phyloP scores from a whole-genome alignment of 2,797 vertebrate species.

The Tauraco hartlaubi region DNA sequence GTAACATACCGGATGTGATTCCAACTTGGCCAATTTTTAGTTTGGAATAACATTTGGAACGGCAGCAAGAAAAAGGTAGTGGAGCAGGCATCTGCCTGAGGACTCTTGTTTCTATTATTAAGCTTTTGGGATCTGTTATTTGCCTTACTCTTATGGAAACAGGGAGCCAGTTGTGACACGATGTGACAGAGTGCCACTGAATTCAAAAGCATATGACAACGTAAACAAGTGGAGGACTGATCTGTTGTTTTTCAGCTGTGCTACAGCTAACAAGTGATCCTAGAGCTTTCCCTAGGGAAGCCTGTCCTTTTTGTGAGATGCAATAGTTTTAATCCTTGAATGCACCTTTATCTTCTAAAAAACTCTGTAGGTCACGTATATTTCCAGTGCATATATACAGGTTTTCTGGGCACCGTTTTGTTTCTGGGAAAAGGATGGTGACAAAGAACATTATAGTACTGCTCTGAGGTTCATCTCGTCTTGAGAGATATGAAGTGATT shows the following conservation, averaged over 20 bases:
- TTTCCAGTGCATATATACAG: neutral
- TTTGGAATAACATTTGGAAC: neutral
- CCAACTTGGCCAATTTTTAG: neutral
- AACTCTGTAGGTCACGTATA: fast-evolving
- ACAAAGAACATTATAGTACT: neutral
- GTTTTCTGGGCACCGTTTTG: neutral
- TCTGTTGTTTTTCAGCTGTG: constrained; percentile 11
- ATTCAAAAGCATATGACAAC: neutral
- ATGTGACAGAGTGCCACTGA: constrained; percentile 15
- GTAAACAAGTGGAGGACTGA: constrained; percentile 7
- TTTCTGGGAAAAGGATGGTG: neutral
- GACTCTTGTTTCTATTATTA: neutral
- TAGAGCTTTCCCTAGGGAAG: neutral
- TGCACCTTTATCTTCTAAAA: neutral
- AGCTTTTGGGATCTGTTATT: neutral
- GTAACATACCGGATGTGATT: fast-evolving
- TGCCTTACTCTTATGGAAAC: neutral
- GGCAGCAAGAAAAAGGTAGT: neutral
- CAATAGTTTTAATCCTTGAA: constrained; percentile 11
- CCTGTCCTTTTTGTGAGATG: neutral
- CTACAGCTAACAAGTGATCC: neutral
- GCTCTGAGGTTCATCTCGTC: neutral
- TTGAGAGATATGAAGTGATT: neutral
- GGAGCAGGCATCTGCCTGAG: neutral
- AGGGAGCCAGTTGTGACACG: neutral